These are phyloP conservation scores for Crocuta crocuta DNA, from an alignment of 2,113 vertebrate species.

Conservation along the genomic window DNA sequence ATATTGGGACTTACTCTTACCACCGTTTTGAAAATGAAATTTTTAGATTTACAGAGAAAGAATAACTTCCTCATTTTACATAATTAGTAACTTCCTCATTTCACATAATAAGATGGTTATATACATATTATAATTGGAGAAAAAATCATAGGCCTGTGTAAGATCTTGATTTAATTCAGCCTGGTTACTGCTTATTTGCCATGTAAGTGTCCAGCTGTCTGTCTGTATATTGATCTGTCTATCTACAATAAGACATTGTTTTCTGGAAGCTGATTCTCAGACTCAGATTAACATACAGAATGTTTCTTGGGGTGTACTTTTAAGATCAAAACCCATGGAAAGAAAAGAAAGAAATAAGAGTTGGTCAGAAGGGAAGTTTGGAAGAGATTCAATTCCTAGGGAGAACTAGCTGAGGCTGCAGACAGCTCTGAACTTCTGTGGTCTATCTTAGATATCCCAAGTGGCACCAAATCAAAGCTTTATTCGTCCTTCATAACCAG, in stretches of 20 bases:
- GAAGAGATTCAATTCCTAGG: background rate
- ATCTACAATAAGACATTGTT: background rate
- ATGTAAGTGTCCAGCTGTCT: background rate
- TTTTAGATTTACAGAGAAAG: background rate
- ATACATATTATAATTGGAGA: background rate
- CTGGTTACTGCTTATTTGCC: background rate
- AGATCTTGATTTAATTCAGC: background rate
- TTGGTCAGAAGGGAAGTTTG: background rate
- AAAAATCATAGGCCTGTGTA: background rate
- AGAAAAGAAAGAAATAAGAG: background rate
- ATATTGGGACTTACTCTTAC: background rate
- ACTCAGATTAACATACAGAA: background rate
- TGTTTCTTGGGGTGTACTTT: background rate
- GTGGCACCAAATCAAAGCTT: background rate
- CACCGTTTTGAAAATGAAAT: background rate
- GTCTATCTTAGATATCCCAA: background rate
- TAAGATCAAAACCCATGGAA: background rate
- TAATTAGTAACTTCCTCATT: background rate
- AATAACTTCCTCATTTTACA: background rate
- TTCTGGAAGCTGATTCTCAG: background rate
- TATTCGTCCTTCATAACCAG: background rate
- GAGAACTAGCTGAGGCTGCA: accelerated
- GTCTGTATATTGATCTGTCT: background rate
- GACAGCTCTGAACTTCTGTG: background rate
- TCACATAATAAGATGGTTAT: background rate